Conservation (phyloP, 2,113 vertebrate genomes). For the Leiothrix lutea region DNA sequence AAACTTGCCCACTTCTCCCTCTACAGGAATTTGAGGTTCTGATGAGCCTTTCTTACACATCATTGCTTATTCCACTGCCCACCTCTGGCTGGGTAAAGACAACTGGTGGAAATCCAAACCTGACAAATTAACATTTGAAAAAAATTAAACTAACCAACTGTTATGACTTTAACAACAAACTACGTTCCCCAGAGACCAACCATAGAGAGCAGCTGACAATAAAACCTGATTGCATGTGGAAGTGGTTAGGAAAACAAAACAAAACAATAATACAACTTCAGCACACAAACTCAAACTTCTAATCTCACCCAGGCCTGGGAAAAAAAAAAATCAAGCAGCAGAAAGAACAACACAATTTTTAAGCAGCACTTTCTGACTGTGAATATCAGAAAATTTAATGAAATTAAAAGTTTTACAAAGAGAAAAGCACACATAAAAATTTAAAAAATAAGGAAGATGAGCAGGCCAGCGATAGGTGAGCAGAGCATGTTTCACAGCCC, state of each 20-base stretch:
- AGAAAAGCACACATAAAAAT: background rate
- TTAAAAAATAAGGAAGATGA: background rate
- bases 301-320: background rate
- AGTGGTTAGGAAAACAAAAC: conserved; percentile 37
- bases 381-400: background rate
- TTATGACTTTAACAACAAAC: conserved; percentile 15
- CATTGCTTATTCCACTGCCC: background rate
- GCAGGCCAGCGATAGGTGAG: background rate
- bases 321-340: background rate
- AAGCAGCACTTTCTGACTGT: background rate
- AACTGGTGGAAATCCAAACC: conserved; percentile 6
- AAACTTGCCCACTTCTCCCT: background rate
- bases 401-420: background rate
- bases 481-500: background rate
- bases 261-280: conserved; percentile 17
- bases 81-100: background rate
- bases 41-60: background rate
- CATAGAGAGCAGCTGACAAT: conserved; percentile 1
- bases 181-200: background rate
- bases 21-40: conserved; percentile 7
- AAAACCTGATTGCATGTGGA: conserved; percentile 34
- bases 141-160: conserved; percentile 24
- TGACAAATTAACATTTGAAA: background rate
- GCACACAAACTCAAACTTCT: background rate
- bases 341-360: background rate